A percentile compares a stretch with the other conserved stretches of the same genome.
Conservation (phyloP, 23 tunicate genomes). For the Halocynthia roretzi region DNA sequence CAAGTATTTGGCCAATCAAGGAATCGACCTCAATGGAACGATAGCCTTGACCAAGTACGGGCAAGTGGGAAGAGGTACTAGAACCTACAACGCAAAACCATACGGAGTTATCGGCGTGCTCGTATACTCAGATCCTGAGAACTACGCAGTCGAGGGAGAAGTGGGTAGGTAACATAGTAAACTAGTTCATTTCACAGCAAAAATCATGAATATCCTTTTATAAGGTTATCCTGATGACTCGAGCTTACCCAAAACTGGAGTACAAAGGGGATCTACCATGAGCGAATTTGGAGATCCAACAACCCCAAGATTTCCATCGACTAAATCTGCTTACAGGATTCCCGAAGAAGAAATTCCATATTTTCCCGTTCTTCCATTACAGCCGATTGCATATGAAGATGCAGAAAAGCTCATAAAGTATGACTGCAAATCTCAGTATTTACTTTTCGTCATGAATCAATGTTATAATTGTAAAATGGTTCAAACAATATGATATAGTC, state of each 20-base stretch:
- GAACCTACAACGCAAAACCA: conserved; percentile 29
- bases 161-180: conserved; percentile 1
- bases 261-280: conserved; percentile 64
- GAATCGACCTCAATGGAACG: conserved; percentile 42
- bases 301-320: conserved; percentile 50
- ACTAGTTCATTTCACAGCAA: not conserved
- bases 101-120: conserved; percentile 56
- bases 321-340: conserved; percentile 37
- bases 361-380: conserved; percentile 53
- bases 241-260: conserved; percentile 56
- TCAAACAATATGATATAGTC: not conserved
- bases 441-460: not conserved
- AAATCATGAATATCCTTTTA: not conserved
- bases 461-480: not conserved
- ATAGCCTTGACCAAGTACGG: conserved; percentile 64
- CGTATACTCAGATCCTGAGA: conserved; percentile 60
- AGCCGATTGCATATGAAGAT: conserved; percentile 68
- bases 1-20: conserved; percentile 15
- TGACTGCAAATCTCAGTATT: not conserved
- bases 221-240: conserved; percentile 56
- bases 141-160: conserved; percentile 42
- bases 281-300: conserved; percentile 57
- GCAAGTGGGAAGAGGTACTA: conserved; percentile 57
- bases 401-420: conserved; percentile 40
- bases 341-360: conserved; percentile 48